Base-by-base conservation (phyloP, 2,888 invertebrate species). In the Loripinus fragilis region DNA sequence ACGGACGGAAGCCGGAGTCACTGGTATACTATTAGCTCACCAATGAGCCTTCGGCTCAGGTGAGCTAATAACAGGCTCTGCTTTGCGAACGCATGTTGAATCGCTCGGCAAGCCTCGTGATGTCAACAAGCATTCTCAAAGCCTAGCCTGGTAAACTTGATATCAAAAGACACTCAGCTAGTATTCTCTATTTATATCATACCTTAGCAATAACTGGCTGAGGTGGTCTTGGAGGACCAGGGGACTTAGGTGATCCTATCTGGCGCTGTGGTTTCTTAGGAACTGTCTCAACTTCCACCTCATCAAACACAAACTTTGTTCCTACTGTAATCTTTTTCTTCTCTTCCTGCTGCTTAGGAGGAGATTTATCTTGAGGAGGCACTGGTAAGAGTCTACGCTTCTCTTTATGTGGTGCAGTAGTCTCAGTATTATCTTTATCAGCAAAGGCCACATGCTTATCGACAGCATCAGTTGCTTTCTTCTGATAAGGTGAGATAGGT, bases 261-360 rank as follows among this genome's bases (percentile, higher is more conserved):
- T 74, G 69, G 28, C 64, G 65, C 5, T 50, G 67, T 38, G 83
- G 83, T 42, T 68, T 75, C 55, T 66, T 72, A 3, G 72, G 70
- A 23, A 50, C 42, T 42, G 55, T 48, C 55, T 74, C 70, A 0
- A 71, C 17, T n/a, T 79, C 80, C 12, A 71, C 20, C 17, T 79
- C 80, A 15, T 81, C 78, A 71, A 83, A 74, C 25, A 78, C 76
- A 84, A 89, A 87, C 60, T 85, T 86, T 20, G 73, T 68, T 42
- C 69, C 82, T 5, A 86, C 82, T 38, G 81, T 68, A 35, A 88
- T 87, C 71, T 84, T 87, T 72, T 87, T 87, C 74, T 80, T 86
- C 12, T 64, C 41, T 45, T 74, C 70, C 10, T 33, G 25, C 15
- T 74, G 28, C 55, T 33, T 74, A 52, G 33, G 23, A 12, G 70